Conservation (phyloP, 2,888 invertebrate genomes). For the Coleophora flavipennella region DNA sequence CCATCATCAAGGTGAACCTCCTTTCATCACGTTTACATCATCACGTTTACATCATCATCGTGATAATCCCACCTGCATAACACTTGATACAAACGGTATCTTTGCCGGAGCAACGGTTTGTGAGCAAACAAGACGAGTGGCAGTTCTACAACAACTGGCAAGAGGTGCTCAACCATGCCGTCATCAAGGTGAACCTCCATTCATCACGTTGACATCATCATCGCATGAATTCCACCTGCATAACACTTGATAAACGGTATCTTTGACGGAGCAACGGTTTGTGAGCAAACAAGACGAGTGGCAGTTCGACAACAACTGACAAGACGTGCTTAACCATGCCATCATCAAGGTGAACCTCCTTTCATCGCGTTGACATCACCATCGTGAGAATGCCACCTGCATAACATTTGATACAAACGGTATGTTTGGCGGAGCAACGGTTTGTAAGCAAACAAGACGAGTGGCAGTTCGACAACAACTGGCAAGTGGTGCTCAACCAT, state of each 20-base stretch:
- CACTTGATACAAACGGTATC: constrained; percentile 95
- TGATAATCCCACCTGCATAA: not conserved
- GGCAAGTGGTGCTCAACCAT: constrained; percentile 92
- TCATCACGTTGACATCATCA: too few relatives aligned
- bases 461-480: constrained; percentile 94
- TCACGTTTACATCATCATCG: too few relatives aligned
- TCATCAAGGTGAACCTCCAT: not conserved
- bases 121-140: constrained; percentile 83
- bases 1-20: constrained; percentile 1
- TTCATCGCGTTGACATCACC: too few relatives aligned
- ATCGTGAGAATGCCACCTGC: too few relatives aligned
- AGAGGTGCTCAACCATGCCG: constrained; percentile 83
- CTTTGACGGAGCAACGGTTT: constrained; percentile 88
- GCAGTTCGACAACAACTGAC: constrained; percentile 97
- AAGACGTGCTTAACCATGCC: constrained; percentile 96
- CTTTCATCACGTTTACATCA: not conserved
- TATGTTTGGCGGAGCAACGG: constrained; percentile 90
- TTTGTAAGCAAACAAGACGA: constrained; percentile 82
- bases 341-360: constrained; percentile 81
- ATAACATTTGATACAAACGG: too few relatives aligned
- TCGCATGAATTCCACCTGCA: too few relatives aligned
- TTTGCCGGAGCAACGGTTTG: constrained; percentile 87
- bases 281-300: constrained; percentile 82
- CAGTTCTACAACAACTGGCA: constrained; percentile 98
- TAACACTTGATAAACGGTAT: too few relatives aligned